These are phyloP conservation scores for Diabrotica balteata DNA, from an alignment of 2,888 invertebrate genomes.

Conservation along the genomic window DNA sequence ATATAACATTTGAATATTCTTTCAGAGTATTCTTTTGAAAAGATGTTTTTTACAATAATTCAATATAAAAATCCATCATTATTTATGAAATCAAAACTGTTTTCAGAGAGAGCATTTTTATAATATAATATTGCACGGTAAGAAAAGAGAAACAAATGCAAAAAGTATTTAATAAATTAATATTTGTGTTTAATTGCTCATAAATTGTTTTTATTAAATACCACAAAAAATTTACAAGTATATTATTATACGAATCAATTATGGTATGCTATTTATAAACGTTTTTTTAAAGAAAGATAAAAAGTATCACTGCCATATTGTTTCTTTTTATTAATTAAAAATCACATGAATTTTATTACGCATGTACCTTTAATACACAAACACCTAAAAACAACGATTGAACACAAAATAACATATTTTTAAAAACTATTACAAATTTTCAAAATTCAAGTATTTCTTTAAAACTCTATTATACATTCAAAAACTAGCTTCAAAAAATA, in stretches of 20 bases:
- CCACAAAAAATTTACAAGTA: background rate
- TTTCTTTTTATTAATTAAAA: background rate
- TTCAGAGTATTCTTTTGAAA: too few species aligned
- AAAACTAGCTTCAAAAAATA: too few species aligned
- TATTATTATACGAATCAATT: background rate
- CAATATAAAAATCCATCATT: too few species aligned
- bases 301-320: conserved; percentile 1
- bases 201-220: background rate
- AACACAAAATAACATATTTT: background rate
- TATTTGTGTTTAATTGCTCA: background rate
- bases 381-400: conserved; percentile 1
- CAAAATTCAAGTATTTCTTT: too few species aligned
- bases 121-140: too few species aligned
- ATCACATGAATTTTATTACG: conserved; percentile 36
- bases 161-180: background rate
- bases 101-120: too few species aligned
- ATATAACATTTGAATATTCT: too few species aligned
- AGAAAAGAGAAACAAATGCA: background rate
- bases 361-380: conserved; percentile 13
- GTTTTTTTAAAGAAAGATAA: background rate
- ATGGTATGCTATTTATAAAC: background rate
- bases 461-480: too few species aligned
- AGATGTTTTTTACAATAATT: too few species aligned
- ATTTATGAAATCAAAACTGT: too few species aligned
- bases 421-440: too few species aligned